Evolutionary conservation across 1,140 invertebrate species (phyloP).

Genomic region (Trinorchestia longiramus): DNA sequence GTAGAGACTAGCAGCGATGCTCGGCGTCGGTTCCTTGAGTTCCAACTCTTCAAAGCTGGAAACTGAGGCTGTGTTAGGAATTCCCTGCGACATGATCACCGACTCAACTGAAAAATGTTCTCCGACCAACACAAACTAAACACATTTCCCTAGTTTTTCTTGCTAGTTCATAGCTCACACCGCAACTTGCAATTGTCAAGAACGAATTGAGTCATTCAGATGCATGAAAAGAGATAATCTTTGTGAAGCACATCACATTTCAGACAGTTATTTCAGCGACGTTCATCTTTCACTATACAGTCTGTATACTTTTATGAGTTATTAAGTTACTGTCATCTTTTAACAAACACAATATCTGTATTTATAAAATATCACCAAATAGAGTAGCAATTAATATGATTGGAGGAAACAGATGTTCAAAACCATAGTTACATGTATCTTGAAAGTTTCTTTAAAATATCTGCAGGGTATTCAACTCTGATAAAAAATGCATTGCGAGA

Average conservation of each 20-base stretch:
- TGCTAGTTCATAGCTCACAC: neutral
- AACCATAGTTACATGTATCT: neutral
- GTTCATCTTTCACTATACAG: neutral
- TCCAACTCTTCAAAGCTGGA: slow-evolving; percentile 62
- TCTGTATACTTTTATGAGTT: neutral
- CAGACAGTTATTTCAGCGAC: neutral
- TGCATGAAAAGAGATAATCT: neutral
- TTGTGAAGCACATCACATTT: neutral
- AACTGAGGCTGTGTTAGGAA: slow-evolving; percentile 41
- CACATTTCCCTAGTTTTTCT: neutral
- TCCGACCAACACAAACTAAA: neutral
- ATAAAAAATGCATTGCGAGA: neutral
- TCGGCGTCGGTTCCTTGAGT: slow-evolving; percentile 64
- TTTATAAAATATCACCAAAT: neutral
- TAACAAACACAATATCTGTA: neutral
- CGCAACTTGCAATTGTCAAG: neutral
- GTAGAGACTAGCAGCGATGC: slow-evolving; percentile 62
- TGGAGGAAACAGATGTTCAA: too few species aligned
- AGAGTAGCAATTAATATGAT: too few species aligned
- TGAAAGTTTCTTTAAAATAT: neutral
- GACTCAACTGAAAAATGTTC: neutral
- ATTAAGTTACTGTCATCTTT: neutral
- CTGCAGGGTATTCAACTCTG: neutral
- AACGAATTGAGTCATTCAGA: neutral
- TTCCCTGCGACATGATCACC: slow-evolving; percentile 17